Conservation (phyloP, 2,113 vertebrate genomes). For the Peucedramus taeniatus region DNA sequence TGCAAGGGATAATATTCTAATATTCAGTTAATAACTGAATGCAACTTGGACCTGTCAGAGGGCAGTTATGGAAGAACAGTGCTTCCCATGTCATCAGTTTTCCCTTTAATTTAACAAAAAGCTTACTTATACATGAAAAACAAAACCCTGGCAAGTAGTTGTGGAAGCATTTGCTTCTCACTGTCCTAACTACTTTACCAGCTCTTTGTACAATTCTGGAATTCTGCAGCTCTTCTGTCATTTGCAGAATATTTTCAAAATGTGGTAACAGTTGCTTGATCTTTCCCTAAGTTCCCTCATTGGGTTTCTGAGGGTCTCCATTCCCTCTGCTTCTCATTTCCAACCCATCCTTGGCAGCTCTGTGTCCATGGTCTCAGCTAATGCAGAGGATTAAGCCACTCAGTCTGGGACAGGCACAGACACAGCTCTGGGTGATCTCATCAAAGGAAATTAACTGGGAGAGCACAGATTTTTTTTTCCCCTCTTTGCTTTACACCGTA, state of each 20-base stretch:
- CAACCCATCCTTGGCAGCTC: background rate
- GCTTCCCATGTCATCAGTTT: background rate
- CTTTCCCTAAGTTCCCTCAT: background rate
- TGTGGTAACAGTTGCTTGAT: rapidly evolving
- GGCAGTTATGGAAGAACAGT: background rate
- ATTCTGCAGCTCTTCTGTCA: background rate
- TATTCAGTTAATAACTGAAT: background rate
- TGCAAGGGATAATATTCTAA: background rate
- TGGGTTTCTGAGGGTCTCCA: background rate
- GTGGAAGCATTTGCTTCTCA: background rate
- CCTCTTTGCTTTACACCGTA: background rate
- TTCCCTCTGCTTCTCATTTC: background rate
- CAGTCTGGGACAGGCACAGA: background rate
- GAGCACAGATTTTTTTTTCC: background rate
- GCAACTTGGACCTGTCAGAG: background rate
- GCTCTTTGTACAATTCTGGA: background rate
- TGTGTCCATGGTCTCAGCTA: background rate
- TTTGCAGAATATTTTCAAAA: background rate
- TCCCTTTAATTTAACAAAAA: background rate
- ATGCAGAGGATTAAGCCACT: background rate
- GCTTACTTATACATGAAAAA: background rate
- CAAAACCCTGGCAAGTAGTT: background rate
- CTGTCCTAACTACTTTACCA: background rate
- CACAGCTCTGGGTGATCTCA: background rate
- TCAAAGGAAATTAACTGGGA: background rate